Percentiles rank a stretch among this genome's conserved stretches.
These are phyloP conservation scores for Torymus auratus DNA, from an alignment of 2,888 invertebrate genomes.

Conservation along the genomic window DNA sequence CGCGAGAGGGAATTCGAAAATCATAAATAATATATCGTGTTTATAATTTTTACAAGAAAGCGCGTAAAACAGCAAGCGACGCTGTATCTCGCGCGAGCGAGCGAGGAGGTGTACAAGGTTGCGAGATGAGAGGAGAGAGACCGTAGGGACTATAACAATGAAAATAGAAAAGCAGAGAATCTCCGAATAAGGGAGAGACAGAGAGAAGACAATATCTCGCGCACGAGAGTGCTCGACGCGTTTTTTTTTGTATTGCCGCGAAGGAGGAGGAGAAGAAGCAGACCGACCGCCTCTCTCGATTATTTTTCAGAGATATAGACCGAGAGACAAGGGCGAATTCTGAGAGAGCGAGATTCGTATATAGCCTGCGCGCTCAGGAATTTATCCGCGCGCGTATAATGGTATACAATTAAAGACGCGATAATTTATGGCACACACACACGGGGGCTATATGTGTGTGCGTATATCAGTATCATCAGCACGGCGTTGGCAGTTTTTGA, in stretches of 20 bases:
- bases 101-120: neutral
- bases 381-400: neutral
- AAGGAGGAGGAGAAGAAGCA: conserved; percentile 21
- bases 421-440: too few species aligned
- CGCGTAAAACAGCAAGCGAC: too few species aligned
- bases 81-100: too few species aligned
- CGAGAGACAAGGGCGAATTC: conserved; percentile 37
- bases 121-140: neutral
- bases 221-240: conserved; percentile 54
- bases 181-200: conserved; percentile 20
- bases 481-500: too few species aligned
- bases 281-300: conserved; percentile 49
- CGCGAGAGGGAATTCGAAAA: too few species aligned
- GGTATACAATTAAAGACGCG: too few species aligned
- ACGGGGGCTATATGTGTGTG: too few species aligned
- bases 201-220: conserved; percentile 55
- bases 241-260: conserved; percentile 57
- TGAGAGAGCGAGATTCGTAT: conserved; percentile 16
- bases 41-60: too few species aligned
- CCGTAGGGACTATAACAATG: conserved; percentile 5
- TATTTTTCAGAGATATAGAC: conserved; percentile 43
- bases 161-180: neutral
- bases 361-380: conserved; percentile 15
- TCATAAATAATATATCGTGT: too few species aligned
- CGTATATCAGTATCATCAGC: too few species aligned